phyloP scores from a whole-genome alignment of 2,888 invertebrate genomes.

The Patella caerulea region DNA sequence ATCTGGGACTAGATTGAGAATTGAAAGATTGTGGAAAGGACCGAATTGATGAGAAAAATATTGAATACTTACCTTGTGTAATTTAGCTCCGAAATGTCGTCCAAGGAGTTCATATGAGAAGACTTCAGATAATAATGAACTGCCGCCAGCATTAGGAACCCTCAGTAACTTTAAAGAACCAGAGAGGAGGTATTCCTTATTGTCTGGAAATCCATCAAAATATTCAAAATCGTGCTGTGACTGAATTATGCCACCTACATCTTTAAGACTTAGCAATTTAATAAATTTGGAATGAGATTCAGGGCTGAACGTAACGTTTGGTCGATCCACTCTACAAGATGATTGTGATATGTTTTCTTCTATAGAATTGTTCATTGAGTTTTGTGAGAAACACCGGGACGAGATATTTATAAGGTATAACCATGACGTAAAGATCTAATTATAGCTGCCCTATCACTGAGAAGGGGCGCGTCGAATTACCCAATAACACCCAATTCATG shows the following conservation, averaged over 20 bases:
- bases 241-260: constrained; percentile 48
- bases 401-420: not conserved
- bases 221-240: constrained; percentile 44
- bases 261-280: constrained; percentile 46
- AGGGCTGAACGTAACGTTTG: constrained; percentile 52
- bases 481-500: too few species aligned
- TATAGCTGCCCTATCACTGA: too few species aligned
- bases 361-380: constrained; percentile 23
- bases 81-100: constrained; percentile 51
- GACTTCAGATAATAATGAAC: constrained; percentile 65
- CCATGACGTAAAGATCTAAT: too few species aligned
- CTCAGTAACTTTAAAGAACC: constrained; percentile 53
- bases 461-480: too few species aligned
- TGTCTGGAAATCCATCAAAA: constrained; percentile 33
- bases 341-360: constrained; percentile 21
- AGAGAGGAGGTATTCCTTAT: constrained; percentile 54
- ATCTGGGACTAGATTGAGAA: too few species aligned
- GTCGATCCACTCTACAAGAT: too few species aligned
- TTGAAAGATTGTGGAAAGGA: too few species aligned
- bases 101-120: constrained; percentile 63
- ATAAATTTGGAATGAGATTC: constrained; percentile 49
- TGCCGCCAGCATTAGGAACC: constrained; percentile 69
- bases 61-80: constrained; percentile 51
- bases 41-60: too few species aligned
- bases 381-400: constrained; percentile 34